Evolutionary conservation across 2,113 vertebrate species (phyloP), one percentile per base, ranked within the genome.

Genomic region (Chlorocebus sabaeus): DNA sequence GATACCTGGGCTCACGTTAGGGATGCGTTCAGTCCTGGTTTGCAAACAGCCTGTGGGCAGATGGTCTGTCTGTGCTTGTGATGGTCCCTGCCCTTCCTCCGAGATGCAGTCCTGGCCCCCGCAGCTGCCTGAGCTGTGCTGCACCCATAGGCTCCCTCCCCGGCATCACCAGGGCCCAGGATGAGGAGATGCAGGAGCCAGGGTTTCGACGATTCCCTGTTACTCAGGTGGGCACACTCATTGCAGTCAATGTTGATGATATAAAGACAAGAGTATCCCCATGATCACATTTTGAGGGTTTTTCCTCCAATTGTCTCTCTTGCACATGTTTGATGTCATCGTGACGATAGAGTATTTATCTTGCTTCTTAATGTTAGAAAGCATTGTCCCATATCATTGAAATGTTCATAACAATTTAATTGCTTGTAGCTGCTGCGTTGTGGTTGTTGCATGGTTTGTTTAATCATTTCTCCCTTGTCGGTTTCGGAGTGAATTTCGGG

Each of bases 191-290:
- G 2, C 18, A 32, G 43, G 45, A 59, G 2, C 6, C 14, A 13
- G 67, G 43, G 55, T 20, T 59, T 88, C 12, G 6, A 1, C 2
- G 10, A 14, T 67, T 27, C 23, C 64, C 12, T 3, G 4, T 5
- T 17, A 52, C 14, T 64, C 9, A 3, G 10, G 67, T 11, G 20
- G 30, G 30, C 11, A 1, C 30, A 0, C 4, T 5, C 23, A 23
- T 20, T n/a, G 6, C 22, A 3, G 14, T 25, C 1, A 3, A 12
- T 3, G 1, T 2, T 13, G 35, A 10, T 5, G 3, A 11, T 0
- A 0, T 0, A 8, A 4, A 48, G 59, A 10, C 4, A 30, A 50
- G 38, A 0, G 2, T 7, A 23, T 67, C 17, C 0, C 35, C 45
- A 35, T 2, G 40, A 10, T 12, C 6, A 1, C n/a, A 8, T 8